Conservation (phyloP, 2,113 vertebrate species). For the Amphiprion percula region DNA sequence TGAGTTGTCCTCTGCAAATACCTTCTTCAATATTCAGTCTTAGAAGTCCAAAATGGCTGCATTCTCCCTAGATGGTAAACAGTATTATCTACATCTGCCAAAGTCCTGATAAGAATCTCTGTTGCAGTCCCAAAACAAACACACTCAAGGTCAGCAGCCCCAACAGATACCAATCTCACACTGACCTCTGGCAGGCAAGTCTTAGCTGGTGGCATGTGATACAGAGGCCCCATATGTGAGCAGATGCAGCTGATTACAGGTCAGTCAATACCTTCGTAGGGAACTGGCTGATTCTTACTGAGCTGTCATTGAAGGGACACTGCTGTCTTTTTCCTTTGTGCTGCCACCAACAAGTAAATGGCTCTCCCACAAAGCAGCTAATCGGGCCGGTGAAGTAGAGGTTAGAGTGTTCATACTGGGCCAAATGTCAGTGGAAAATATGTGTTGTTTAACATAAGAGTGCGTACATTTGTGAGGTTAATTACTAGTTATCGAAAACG, state of each 20-base stretch:
- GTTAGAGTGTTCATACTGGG: conserved; percentile 13
- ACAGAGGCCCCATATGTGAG: conserved; percentile 29
- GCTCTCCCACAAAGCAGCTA: conserved; percentile 13
- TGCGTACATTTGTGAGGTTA: conserved; percentile 1
- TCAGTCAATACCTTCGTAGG: conserved; percentile 40
- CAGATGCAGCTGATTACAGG: conserved; percentile 47
- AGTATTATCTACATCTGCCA: conserved; percentile 34
- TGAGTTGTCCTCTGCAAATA: background rate
- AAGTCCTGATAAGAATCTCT: conserved; percentile 53
- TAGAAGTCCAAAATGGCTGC: conserved; percentile 31
- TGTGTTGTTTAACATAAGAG: background rate
- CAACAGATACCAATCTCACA: conserved; percentile 39
- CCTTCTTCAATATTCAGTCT: conserved; percentile 7
- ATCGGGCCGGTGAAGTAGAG: background rate
- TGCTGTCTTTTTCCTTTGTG: conserved; percentile 15
- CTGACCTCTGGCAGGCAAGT: conserved; percentile 52
- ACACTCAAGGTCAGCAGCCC: conserved; percentile 55
- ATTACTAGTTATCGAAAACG: conserved; percentile 14
- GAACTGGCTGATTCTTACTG: conserved; percentile 20
- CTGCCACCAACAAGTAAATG: conserved; percentile 13
- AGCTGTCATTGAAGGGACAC: conserved; percentile 38
- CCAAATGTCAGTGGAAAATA: conserved; percentile 28
- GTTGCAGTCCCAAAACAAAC: conserved; percentile 44
- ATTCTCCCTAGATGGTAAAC: conserved; percentile 32
- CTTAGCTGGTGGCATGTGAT: conserved; percentile 39